phyloP scores from a whole-genome alignment of 1,140 invertebrate genomes.

The Zaprionus gabonicus region DNA sequence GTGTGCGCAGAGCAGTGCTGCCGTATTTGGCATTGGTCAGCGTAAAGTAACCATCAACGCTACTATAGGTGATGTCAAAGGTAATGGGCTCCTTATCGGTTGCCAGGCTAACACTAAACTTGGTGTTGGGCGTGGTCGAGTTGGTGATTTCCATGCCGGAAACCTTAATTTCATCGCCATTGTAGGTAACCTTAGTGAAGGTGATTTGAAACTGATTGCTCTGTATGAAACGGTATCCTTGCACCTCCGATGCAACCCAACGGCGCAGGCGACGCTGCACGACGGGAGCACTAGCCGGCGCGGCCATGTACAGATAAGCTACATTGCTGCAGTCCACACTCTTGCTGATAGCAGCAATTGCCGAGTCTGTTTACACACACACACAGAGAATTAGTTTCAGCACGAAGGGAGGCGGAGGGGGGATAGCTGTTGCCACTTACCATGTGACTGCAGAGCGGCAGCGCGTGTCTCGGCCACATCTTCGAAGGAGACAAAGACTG shows the following conservation, averaged over 20 bases:
- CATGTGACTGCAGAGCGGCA: slow-evolving; percentile 84
- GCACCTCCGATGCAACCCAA: slow-evolving; percentile 53
- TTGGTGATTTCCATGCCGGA: slow-evolving; percentile 42
- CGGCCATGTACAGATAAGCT: slow-evolving; percentile 74
- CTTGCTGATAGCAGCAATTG: slow-evolving; percentile 68
- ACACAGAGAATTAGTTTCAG: background rate
- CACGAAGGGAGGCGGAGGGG: background rate
- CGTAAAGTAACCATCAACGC: slow-evolving; percentile 64
- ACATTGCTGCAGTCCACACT: slow-evolving; percentile 75
- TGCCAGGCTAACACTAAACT: slow-evolving; percentile 55
- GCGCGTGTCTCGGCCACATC: slow-evolving; percentile 80
- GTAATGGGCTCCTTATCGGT: slow-evolving; percentile 37
- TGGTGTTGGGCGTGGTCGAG: slow-evolving; percentile 14
- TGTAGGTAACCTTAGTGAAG: slow-evolving; percentile 50
- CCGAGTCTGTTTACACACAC: slow-evolving; percentile 73
- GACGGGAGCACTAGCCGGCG: slow-evolving; percentile 55
- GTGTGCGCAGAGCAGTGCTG: slow-evolving; percentile 25
- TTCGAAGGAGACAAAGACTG: slow-evolving; percentile 84
- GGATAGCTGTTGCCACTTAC: slow-evolving; percentile 63
- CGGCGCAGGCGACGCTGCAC: slow-evolving; percentile 65
- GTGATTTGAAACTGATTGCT: slow-evolving; percentile 69
- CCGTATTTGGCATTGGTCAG: slow-evolving; percentile 62
- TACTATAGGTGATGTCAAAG: slow-evolving; percentile 55
- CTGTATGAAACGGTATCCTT: slow-evolving; percentile 31
- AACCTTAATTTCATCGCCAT: slow-evolving; percentile 22